Percentiles rank a stretch among this genome's conserved stretches.
phyloP scores from a whole-genome alignment of 2,797 vertebrate species.

The Dicrostonyx torquatus region DNA sequence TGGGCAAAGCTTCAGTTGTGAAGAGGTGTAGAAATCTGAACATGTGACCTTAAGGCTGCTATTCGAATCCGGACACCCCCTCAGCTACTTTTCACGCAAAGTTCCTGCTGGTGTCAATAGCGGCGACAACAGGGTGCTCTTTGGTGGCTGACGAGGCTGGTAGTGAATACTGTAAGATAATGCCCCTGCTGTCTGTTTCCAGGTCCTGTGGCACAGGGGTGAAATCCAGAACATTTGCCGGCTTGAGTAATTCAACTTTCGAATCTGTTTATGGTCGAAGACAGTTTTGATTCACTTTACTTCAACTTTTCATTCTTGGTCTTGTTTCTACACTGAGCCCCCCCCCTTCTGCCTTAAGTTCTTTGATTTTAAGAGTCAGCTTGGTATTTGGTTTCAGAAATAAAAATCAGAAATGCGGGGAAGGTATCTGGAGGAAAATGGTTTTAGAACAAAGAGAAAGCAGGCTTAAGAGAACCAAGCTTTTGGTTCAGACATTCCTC shows the following conservation, averaged over 20 bases:
- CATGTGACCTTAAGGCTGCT: background rate
- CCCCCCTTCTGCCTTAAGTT: background rate
- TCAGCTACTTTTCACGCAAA: background rate
- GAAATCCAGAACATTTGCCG: slow-evolving; percentile 78
- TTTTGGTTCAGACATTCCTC: slow-evolving; percentile 47
- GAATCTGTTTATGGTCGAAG: slow-evolving; percentile 64
- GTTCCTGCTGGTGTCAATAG: background rate
- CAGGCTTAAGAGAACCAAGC: slow-evolving; percentile 1
- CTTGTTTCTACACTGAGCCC: background rate
- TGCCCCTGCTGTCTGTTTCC: slow-evolving; percentile 77
- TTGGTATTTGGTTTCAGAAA: slow-evolving; percentile 48
- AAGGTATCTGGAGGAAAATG: background rate
- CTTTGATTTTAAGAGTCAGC: slow-evolving; percentile 52
- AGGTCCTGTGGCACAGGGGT: slow-evolving; percentile 71
- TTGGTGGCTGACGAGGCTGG: slow-evolving; percentile 40
- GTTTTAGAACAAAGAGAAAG: slow-evolving; percentile 33
- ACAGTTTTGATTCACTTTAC: slow-evolving; percentile 63
- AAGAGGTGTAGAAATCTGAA: background rate
- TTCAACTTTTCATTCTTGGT: slow-evolving; percentile 33
- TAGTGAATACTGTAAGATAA: slow-evolving; percentile 54
- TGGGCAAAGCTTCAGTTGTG: background rate
- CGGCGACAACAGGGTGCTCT: background rate
- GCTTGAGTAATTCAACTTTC: slow-evolving; percentile 75
- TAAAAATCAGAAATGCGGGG: slow-evolving; percentile 24
- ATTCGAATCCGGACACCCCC: background rate